Conservation (phyloP, 2,888 invertebrate species). For the Drosophila lutescens region DNA sequence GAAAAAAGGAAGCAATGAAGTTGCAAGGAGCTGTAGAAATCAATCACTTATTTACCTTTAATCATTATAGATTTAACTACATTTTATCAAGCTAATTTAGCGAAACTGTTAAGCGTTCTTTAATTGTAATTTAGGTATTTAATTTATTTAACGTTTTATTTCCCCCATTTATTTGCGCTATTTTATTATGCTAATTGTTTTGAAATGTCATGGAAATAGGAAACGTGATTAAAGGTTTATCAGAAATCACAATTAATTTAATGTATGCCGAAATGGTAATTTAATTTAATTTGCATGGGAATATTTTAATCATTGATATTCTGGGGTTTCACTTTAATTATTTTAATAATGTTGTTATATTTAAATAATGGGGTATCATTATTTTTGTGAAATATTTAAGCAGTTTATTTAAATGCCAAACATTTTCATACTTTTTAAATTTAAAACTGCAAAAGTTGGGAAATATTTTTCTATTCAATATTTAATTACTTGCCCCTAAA, state of each 20-base stretch:
- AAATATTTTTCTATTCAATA: background rate
- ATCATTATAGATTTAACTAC: background rate
- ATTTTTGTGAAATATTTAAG: too few species aligned
- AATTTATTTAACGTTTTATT: background rate
- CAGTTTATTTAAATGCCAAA: background rate
- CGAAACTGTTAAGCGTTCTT: too few species aligned
- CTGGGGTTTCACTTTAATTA: background rate
- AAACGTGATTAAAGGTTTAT: slow-evolving; percentile 1
- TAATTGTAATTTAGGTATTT: background rate
- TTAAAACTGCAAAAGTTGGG: background rate
- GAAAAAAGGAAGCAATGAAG: slow-evolving; percentile 1
- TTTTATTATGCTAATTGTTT: slow-evolving; percentile 3
- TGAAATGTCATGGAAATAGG: background rate
- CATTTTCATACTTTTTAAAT: background rate
- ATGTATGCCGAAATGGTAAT: background rate
- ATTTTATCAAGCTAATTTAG: background rate
- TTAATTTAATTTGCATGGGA: background rate
- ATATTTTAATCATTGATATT: background rate
- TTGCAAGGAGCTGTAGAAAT: background rate
- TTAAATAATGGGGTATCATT: too few species aligned
- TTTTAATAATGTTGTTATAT: background rate
- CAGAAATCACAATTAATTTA: background rate
- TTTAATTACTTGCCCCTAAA: background rate
- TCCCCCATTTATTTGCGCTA: background rate
- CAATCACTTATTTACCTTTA: background rate